A percentile compares a stretch with the other conserved stretches of the same genome.
Conservation (phyloP, 2,888 invertebrate species). For the Epiperipatus broadwayi region DNA sequence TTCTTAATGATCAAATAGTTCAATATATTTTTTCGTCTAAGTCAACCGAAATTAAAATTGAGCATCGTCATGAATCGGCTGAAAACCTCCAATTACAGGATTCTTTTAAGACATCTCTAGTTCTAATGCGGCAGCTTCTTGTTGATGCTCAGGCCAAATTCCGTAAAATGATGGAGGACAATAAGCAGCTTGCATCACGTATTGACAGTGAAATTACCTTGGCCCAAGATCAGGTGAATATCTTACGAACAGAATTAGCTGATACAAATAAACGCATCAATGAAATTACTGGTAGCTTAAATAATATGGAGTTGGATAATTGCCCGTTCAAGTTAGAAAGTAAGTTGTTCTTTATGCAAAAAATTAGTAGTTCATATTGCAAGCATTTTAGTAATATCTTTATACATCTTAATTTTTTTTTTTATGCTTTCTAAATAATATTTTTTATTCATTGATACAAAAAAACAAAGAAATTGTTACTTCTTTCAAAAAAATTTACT, state of each 20-base stretch:
- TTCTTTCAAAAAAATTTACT: no score
- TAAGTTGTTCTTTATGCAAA: no score
- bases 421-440: no score
- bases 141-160: conserved; percentile 65
- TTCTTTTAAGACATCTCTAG: conserved; percentile 53
- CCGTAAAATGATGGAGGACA: conserved; percentile 74
- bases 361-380: no score
- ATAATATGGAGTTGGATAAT: no score
- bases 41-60: conserved; percentile 19
- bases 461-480: no score
- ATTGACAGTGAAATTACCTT: conserved; percentile 42
- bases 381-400: no score
- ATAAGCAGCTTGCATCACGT: conserved; percentile 36
- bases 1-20: conserved; percentile 32
- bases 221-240: conserved; percentile 41
- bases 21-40: conserved; percentile 29
- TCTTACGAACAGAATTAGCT: conserved; percentile 35
- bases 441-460: no score
- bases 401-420: no score
- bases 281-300: conserved; percentile 21
- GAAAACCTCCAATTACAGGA: conserved; percentile 32
- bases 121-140: conserved; percentile 64
- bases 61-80: conserved; percentile 20
- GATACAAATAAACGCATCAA: conserved; percentile 34
- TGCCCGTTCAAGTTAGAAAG: no score